Percentiles rank a stretch among this genome's conserved stretches.
Conservation (phyloP, 2,113 vertebrate species). For the Pholis gunnellus region DNA sequence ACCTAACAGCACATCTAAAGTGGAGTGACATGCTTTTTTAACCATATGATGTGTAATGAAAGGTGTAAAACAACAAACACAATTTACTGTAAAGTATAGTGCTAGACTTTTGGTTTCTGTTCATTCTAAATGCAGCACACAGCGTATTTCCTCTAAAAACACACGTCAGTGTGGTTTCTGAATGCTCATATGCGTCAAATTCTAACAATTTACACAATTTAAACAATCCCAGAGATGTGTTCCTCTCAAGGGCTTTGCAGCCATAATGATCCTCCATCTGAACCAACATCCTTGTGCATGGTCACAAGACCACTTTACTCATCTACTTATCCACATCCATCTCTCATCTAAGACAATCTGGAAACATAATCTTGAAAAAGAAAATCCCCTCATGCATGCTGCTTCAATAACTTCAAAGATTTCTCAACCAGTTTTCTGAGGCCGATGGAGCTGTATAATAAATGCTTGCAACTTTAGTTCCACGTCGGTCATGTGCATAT, state of each 20-base stretch:
- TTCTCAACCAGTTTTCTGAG: slow-evolving; percentile 11
- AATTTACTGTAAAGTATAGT: neutral
- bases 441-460: slow-evolving; percentile 13
- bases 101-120: slow-evolving; percentile 5
- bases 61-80: neutral
- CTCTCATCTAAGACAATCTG: slow-evolving; percentile 27
- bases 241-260: slow-evolving; percentile 54
- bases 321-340: slow-evolving; percentile 37
- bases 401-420: slow-evolving; percentile 25
- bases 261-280: slow-evolving; percentile 48
- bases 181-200: slow-evolving; percentile 44
- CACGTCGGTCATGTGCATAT: slow-evolving; percentile 12
- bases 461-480: slow-evolving; percentile 43
- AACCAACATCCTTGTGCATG: slow-evolving; percentile 59
- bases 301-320: slow-evolving; percentile 64
- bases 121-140: slow-evolving; percentile 21
- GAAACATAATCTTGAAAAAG: slow-evolving; percentile 22
- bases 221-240: slow-evolving; percentile 39
- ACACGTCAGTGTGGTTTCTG: neutral
- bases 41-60: neutral
- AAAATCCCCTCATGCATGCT: slow-evolving; percentile 25
- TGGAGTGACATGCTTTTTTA: neutral
- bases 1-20: slow-evolving; percentile 6
- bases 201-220: slow-evolving; percentile 40
- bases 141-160: neutral